phyloP scores from a whole-genome alignment of 2,797 vertebrate genomes.

The Schizopygopsis pylzovi region DNA sequence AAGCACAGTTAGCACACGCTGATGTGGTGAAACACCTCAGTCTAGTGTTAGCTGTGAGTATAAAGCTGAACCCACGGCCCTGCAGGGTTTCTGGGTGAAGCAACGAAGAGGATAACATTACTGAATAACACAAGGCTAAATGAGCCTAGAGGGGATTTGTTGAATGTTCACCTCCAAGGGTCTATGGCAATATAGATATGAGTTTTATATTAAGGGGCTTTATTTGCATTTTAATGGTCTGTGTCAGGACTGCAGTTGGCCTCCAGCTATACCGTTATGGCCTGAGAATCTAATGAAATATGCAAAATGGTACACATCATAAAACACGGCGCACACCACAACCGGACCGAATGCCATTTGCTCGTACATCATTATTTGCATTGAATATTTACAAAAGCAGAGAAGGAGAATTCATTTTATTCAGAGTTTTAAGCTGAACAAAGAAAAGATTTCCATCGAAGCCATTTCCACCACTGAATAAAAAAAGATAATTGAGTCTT shows the following conservation, averaged over 20 bases:
- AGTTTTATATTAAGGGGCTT: constrained; percentile 66
- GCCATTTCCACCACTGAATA: not conserved
- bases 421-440: constrained; percentile 58
- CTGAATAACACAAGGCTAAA: constrained; percentile 43
- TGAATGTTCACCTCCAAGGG: constrained; percentile 64
- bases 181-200: constrained; percentile 67
- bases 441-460: not conserved
- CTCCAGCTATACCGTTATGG: constrained; percentile 68
- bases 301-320: constrained; percentile 63
- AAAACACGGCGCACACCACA: constrained; percentile 63
- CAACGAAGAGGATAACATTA: constrained; percentile 54
- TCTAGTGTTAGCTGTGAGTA: constrained; percentile 30
- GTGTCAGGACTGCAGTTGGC: constrained; percentile 69
- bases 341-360: constrained; percentile 62
- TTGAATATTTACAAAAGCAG: constrained; percentile 49
- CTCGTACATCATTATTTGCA: constrained; percentile 58
- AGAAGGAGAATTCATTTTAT: constrained; percentile 41
- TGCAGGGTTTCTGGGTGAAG: constrained; percentile 49
- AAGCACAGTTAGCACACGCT: constrained; percentile 29
- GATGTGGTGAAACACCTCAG: constrained; percentile 16
- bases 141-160: constrained; percentile 56
- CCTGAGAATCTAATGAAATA: constrained; percentile 75
- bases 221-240: constrained; percentile 79
- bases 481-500: not conserved
- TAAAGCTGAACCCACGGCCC: constrained; percentile 44